Evolutionary conservation across 2,888 invertebrate genomes (phyloP), one percentile per base, ranked within the genome.

Genomic region (Monoplex corrugatus): DNA sequence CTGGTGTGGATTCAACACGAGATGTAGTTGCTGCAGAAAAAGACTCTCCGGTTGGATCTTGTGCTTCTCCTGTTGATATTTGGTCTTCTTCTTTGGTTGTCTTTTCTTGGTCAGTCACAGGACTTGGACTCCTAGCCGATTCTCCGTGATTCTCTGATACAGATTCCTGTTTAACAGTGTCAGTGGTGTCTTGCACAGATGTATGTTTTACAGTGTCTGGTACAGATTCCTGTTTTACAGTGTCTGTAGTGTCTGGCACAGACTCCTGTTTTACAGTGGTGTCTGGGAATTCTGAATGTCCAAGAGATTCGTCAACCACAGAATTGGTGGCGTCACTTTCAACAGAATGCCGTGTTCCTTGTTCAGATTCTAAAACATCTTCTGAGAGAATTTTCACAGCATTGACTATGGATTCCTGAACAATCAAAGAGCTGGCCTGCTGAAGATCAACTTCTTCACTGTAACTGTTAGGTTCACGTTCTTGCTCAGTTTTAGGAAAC

Each of bases 361-460:
- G 35, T 0, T 32, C 45, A 13, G 84, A 38, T 38, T 8, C 32
- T 16, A 19, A 23, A 8, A 45, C 6, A 5, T 84, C 50, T 57
- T 84, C 84, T 32, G 84, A 84, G 1, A 86, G 43, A 50, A 16
- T 44, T 19, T 68, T 38, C 28, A 86, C 40, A 13, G 86, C 86
- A 32, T 68, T 86, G 63, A 68, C 40, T 13, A 86, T 86, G 44
- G 86, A 68, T 23, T 86, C 68, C 86, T 68, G 68, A 63, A 86
- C 86, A 68, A 86, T 63, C 57, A 68, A 23, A 86, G 86, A 86
- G 68, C 68, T 86, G n/a, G 86, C 43, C 19, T 86, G 86, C n/a
- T 43, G 68, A n/a, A 86, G 86, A 23, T 84, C 50, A 44, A 0
- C 13, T 32, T 82, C 45, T 80, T 80, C 75, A 80, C 28, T 28